These are phyloP conservation scores for Erebia aethiops DNA, from an alignment of 2,888 invertebrate species.

Conservation along the genomic window DNA sequence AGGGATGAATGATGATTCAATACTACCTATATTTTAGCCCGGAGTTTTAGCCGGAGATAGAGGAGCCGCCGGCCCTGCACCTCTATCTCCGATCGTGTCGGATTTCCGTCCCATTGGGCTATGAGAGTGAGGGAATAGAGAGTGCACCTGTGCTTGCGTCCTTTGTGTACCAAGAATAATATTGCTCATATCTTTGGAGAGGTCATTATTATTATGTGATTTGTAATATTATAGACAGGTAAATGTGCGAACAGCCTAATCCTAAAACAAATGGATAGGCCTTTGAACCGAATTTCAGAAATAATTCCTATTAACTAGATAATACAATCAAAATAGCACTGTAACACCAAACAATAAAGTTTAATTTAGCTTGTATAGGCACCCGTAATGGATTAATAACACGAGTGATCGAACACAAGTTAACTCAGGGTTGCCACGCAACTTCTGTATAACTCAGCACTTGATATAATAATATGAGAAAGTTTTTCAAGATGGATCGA, in stretches of 20 bases:
- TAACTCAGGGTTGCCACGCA: constrained; percentile 59
- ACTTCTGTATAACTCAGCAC: constrained; percentile 37
- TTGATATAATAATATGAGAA: not conserved
- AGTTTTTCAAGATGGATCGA: not conserved
- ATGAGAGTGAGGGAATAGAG: too few species aligned
- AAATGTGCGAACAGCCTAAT: constrained; percentile 28
- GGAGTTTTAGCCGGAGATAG: too few species aligned
- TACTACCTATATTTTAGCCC: too few species aligned
- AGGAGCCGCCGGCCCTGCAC: too few species aligned
- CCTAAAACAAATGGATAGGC: constrained; percentile 48
- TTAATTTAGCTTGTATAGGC: constrained; percentile 29
- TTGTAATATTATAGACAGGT: not conserved
- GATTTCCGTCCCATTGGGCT: too few species aligned
- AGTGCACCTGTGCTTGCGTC: too few species aligned
- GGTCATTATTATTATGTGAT: too few species aligned
- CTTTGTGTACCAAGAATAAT: too few species aligned
- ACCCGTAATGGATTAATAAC: constrained; percentile 14
- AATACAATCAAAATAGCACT: constrained; percentile 27
- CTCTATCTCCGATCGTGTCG: too few species aligned
- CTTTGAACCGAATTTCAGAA: constrained; percentile 48
- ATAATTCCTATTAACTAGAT: constrained; percentile 43
- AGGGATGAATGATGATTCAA: not conserved
- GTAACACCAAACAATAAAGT: constrained; percentile 31
- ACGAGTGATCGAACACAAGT: constrained; percentile 45
- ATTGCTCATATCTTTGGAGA: too few species aligned